A percentile compares a stretch with the other conserved stretches of the same genome.
Conservation (phyloP, 92 coral and sea anemone genomes). For the Umimayanthus chanpuru region DNA sequence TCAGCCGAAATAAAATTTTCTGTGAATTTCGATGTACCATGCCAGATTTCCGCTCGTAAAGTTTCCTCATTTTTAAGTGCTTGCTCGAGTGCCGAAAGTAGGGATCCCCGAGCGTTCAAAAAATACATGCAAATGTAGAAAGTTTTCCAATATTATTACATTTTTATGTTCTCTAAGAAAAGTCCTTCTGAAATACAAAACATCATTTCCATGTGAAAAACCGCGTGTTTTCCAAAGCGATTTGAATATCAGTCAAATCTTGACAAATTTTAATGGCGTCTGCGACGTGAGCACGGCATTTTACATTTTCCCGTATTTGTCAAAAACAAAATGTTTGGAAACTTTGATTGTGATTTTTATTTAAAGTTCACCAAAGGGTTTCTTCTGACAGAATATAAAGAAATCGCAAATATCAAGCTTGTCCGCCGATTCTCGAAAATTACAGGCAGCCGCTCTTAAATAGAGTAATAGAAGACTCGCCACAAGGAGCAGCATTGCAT, state of each 20-base stretch:
- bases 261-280: too few relatives aligned
- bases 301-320: neutral
- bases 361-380: too few relatives aligned
- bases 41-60: constrained; percentile 15
- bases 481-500: too few relatives aligned
- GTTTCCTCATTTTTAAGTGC: constrained; percentile 10
- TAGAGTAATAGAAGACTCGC: too few relatives aligned
- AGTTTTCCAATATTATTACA: neutral
- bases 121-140: neutral
- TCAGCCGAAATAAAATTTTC: neutral
- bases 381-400: too few relatives aligned
- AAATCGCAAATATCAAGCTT: too few relatives aligned
- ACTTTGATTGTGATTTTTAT: neutral
- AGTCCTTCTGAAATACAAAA: neutral
- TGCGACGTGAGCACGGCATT: neutral
- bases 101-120: neutral
- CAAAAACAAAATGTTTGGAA: neutral
- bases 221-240: too few relatives aligned
- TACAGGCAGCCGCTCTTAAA: too few relatives aligned
- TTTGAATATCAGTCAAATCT: too few relatives aligned
- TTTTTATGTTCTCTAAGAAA: neutral
- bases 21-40: constrained; percentile 4
- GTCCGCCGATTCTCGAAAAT: too few relatives aligned
- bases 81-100: neutral
- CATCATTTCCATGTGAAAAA: neutral